Conservation (phyloP, 2,888 invertebrate species). For the Diarsia rubi region DNA sequence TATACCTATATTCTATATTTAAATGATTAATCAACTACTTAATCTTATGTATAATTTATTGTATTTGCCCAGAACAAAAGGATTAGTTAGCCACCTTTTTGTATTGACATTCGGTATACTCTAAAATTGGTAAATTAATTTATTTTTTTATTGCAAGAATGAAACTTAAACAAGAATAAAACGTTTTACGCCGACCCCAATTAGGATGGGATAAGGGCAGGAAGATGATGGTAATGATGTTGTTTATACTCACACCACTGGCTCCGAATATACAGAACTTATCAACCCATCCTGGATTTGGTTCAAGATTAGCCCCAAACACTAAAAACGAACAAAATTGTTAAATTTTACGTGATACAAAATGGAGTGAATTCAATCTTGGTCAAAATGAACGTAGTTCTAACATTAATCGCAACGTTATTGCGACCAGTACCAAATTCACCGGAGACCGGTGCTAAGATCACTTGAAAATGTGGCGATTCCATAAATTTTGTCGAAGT, state of each 20-base stretch:
- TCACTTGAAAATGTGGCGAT: too few relatives aligned
- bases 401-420: neutral
- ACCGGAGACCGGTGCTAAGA: too few relatives aligned
- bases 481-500: too few relatives aligned
- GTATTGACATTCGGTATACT: neutral
- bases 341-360: neutral
- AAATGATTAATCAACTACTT: neutral
- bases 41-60: neutral
- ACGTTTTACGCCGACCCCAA: too few relatives aligned
- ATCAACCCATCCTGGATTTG: constrained; percentile 35
- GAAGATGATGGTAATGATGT: too few relatives aligned
- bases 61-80: neutral
- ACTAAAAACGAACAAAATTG: constrained; percentile 18
- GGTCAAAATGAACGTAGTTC: neutral
- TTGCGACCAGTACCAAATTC: neutral
- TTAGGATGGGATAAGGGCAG: too few relatives aligned
- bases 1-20: neutral
- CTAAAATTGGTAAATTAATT: neutral
- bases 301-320: neutral
- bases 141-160: too few relatives aligned
- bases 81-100: neutral
- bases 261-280: constrained; percentile 15
- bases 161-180: too few relatives aligned
- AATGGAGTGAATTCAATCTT: neutral
- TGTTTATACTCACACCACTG: constrained; percentile 26